These are phyloP conservation scores for Mercenaria mercenaria DNA, from an alignment of 1,140 invertebrate genomes.

Conservation along the genomic window DNA sequence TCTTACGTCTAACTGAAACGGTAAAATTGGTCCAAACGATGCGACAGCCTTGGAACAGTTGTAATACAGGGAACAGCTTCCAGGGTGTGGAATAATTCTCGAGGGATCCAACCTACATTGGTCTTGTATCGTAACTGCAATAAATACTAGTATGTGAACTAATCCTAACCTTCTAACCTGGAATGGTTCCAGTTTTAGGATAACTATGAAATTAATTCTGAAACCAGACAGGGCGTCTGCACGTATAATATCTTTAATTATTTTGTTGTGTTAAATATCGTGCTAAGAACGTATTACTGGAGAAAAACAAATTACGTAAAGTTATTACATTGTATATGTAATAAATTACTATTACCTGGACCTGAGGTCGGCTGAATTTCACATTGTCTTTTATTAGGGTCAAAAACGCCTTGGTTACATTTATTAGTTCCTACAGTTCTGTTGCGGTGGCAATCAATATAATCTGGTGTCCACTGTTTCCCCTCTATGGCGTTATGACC, in stretches of 20 bases:
- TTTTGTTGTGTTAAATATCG: too few relatives aligned
- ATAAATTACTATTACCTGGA: conserved; percentile 9
- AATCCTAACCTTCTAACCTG: too few relatives aligned
- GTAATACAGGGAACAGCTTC: conserved; percentile 52
- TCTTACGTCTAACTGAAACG: conserved; percentile 43
- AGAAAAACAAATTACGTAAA: too few relatives aligned
- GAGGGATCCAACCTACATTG: conserved; percentile 28
- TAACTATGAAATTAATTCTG: too few relatives aligned
- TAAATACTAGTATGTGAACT: background rate
- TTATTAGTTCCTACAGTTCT: conserved; percentile 58
- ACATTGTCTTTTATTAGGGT: conserved; percentile 61
- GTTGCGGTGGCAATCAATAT: conserved; percentile 66
- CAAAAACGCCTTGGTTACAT: conserved; percentile 59
- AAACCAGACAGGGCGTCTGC: too few relatives aligned
- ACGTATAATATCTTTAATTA: too few relatives aligned
- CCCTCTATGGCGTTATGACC: conserved; percentile 65
- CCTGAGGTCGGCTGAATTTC: background rate
- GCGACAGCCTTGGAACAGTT: conserved; percentile 61
- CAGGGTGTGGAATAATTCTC: conserved; percentile 30
- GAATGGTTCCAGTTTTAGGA: too few relatives aligned
- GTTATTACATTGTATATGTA: too few relatives aligned
- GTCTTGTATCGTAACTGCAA: conserved; percentile 55
- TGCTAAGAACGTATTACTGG: too few relatives aligned
- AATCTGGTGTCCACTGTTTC: conserved; percentile 66
- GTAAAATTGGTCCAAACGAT: conserved; percentile 35